Percentiles rank a stretch among this genome's conserved stretches.
These are phyloP conservation scores for Arctia plantaginis DNA, from an alignment of 2,888 invertebrate species.

Conservation along the genomic window DNA sequence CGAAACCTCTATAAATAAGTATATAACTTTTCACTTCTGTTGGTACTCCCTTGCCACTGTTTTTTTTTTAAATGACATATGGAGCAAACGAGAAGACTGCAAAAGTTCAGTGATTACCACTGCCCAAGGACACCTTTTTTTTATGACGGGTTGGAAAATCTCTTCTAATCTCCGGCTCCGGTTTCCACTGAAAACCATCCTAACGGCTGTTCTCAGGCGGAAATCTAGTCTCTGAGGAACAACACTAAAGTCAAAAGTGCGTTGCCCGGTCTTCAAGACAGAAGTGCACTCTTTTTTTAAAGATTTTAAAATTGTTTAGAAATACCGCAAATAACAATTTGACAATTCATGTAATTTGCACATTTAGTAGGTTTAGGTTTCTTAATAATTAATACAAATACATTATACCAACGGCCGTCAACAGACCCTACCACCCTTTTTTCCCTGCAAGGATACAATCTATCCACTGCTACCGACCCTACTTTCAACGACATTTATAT, in stretches of 20 bases:
- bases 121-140: not conserved
- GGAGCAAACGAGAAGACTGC: not conserved
- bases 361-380: not conserved
- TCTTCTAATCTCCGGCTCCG: no score
- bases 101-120: not conserved
- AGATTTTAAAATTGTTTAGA: not conserved
- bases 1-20: no score
- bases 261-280: not conserved
- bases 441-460: constrained; percentile 2
- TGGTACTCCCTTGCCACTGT: no score
- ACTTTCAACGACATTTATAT: constrained; percentile 12
- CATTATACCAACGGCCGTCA: not conserved
- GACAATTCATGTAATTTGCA: not conserved
- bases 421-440: constrained; percentile 8
- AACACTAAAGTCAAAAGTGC: not conserved
- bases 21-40: no score
- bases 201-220: no score
- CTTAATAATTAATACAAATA: not conserved
- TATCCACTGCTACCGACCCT: constrained; percentile 2
- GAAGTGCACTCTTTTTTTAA: not conserved
- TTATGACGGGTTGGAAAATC: no score
- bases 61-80: not conserved
- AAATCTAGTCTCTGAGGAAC: no score
- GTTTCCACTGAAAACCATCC: no score
- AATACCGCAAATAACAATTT: no score